Evolutionary conservation across 2,113 vertebrate species (phyloP), one percentile per base, ranked within the genome.

Genomic region (Odocoileus virginianus): DNA sequence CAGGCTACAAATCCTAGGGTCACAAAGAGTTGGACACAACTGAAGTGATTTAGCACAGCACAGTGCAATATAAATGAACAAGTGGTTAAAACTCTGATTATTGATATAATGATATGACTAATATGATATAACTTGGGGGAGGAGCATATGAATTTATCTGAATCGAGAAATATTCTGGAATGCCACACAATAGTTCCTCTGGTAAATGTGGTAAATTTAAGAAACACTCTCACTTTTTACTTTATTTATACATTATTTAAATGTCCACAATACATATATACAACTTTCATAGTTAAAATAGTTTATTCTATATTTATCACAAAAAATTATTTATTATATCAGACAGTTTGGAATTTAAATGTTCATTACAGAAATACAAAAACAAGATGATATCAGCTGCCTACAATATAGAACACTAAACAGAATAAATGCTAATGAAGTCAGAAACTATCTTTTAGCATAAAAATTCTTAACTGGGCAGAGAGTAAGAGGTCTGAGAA

Each of bases 181-280:
- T 54, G 21, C 43, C 79, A n/a, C 16, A 47, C 17, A 76, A 16
- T 74, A 96, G 25, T 79, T 58, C 81, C 27, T 84, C 40, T 87
- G 28, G 30, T 85, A 95, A 92, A 86, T 89, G 5, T 52, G 4
- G 28, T 61, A 3, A 4, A 86, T 3, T 81, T 74, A 85, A 15
- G 47, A 92, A 40, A 84, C 36, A 57, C 17, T 60, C 15, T 85
- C 28, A 84, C 4, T 33, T 97, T 83, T 83, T 21, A 61, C 45
- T 91, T 90, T 71, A 89, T 61, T 78, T 93, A 64, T 61, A 40
- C 79, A 58, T 89, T 71, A 94, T n/a, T 84, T 94, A 92, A 97
- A 85, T 94, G 7, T 60, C 94, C 54, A 87, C 0, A 55, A 78
- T 7, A 47, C 8, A 60, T 55, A 12, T 16, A 50, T 78, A 79